Base-by-base conservation (phyloP, 2,888 invertebrate genomes). In the Eretmocerus hayati region DNA sequence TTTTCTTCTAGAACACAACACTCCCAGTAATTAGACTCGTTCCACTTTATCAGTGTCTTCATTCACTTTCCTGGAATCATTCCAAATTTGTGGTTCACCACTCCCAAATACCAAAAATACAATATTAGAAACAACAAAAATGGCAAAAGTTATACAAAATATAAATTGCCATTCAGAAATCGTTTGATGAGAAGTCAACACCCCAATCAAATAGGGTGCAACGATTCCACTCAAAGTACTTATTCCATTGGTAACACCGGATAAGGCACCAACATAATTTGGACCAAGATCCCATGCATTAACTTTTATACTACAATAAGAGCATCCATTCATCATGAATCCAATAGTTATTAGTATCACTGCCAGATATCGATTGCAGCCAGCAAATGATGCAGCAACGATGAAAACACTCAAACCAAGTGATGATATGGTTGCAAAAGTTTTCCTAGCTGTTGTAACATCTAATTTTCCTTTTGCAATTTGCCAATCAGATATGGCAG, bases 1-100 rank as follows among this genome's bases (percentile, higher is more conserved):
- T n/a, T n/a, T n/a, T n/a, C n/a, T n/a, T n/a, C n/a, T n/a, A n/a
- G n/a, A n/a, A n/a, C n/a, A n/a, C n/a, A n/a, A n/a, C n/a, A n/a
- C n/a, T n/a, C n/a, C n/a, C 16, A 48, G 11, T 20, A 44, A 11
- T 22, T 35, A 13, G 3, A 44, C 20, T 16, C 35, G 35, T 22
- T 48, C 40, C 9, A 40, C n/a, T n/a, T n/a, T n/a, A n/a, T n/a
- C 36, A 5, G 11, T n/a, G n/a, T n/a, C n/a, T 4, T 60, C 57
- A 0, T 52, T 54, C 4, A 60, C 60, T 16, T 40, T 56, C 15
- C 50, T 56, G 4, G 79, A 76, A 55, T 83, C 79, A 59, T 89
- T 87, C 87, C 88, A 90, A 62, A 80, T 78, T 52, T 85, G 81
- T 33, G 84, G 78, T 31, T 89, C 84, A 0, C 85, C 89, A 55